Evolutionary conservation across 2,888 invertebrate species (phyloP).

Genomic region (Drosophila neonasuta): DNA sequence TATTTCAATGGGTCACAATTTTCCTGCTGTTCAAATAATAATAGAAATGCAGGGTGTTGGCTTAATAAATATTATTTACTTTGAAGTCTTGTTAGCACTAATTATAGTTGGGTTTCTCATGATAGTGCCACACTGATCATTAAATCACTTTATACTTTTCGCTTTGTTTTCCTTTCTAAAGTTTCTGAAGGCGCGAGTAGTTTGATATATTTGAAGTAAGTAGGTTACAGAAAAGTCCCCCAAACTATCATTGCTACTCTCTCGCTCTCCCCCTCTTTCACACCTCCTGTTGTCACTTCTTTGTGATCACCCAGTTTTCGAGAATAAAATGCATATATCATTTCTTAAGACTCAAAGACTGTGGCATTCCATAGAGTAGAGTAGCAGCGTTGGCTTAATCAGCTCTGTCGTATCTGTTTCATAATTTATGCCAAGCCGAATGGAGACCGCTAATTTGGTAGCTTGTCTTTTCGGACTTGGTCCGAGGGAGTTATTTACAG

Average conservation of each 20-base stretch:
- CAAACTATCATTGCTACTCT: conserved; percentile 7
- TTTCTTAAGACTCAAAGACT: conserved; percentile 2
- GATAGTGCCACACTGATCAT: background rate
- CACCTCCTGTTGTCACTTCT: background rate
- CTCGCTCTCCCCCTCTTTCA: background rate
- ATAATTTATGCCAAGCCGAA: conserved; percentile 51
- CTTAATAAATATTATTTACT: background rate
- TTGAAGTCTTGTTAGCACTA: background rate
- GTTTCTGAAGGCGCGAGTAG: background rate
- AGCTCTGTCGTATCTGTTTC: conserved; percentile 30
- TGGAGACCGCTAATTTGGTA: conserved; percentile 63
- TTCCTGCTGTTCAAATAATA: background rate
- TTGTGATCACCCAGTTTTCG: conserved; percentile 18
- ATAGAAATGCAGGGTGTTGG: background rate
- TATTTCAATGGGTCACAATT: background rate
- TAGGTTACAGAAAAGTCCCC: conserved; percentile 11
- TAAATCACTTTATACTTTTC: background rate
- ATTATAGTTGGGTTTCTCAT: background rate
- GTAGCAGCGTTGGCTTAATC: conserved; percentile 29
- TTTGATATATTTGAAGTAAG: conserved; percentile 13
- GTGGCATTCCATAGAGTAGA: conserved; percentile 14
- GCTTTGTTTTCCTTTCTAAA: conserved; percentile 6
- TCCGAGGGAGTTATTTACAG: conserved; percentile 56
- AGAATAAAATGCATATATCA: conserved; percentile 4
- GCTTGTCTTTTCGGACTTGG: conserved; percentile 37